Conservation (phyloP, 2,113 vertebrate genomes). For the Gambusia holbrooki region DNA sequence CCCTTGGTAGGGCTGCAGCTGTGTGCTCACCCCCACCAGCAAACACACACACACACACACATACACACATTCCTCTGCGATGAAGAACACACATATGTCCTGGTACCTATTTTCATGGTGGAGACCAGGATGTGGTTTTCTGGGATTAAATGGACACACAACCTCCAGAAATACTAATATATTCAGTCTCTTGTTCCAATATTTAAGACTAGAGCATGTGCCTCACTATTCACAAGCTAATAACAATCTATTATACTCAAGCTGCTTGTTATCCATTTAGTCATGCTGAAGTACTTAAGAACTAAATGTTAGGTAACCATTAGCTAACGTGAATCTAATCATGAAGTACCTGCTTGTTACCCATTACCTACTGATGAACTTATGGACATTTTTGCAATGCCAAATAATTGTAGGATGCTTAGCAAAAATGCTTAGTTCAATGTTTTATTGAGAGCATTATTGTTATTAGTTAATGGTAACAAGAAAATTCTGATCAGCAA, state of each 20-base stretch:
- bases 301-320: background rate
- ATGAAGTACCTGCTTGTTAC: background rate
- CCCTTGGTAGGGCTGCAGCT: slow-evolving; percentile 69
- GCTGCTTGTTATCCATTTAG: background rate
- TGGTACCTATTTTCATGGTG: background rate
- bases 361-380: background rate
- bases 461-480: background rate
- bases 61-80: too few relatives aligned
- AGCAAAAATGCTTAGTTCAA: background rate
- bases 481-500: too few relatives aligned
- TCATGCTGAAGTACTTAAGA: background rate
- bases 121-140: background rate
- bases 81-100: slow-evolving; percentile 29
- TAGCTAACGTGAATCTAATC: background rate
- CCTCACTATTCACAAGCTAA: background rate
- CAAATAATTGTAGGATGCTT: background rate
- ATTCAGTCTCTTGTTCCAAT: background rate
- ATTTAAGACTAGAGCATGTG: background rate
- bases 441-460: background rate
- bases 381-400: background rate
- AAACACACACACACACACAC: slow-evolving; percentile 40
- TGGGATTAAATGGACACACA: background rate
- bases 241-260: too few relatives aligned
- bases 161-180: background rate
- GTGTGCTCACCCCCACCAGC: slow-evolving; percentile 38